Percentiles rank a stretch among this genome's conserved stretches.
Evolutionary conservation across 2,888 invertebrate species (phyloP).

Genomic region (Stomorhina lunata): DNA sequence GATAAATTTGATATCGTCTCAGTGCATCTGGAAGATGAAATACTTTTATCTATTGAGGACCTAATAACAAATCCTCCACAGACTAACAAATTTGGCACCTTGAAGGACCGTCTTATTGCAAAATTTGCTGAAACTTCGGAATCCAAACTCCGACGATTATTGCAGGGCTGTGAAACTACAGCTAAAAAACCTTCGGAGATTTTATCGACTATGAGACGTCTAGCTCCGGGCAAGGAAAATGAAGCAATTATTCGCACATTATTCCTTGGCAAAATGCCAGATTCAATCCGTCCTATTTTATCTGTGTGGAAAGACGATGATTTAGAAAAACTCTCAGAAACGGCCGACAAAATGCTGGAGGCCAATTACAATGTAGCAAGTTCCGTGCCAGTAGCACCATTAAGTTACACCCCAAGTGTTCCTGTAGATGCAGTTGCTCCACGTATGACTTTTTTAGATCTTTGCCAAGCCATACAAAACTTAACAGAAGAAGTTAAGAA

Average conservation of each 20-base stretch:
- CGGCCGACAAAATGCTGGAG: constrained; percentile 57
- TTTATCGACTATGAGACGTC: too few species aligned
- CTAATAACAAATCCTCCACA: constrained; percentile 36
- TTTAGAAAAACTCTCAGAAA: constrained; percentile 49
- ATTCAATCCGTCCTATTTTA: constrained; percentile 42
- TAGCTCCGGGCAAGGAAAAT: constrained; percentile 50
- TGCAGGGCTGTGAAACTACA: not conserved
- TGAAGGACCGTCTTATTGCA: too few species aligned
- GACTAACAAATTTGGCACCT: constrained; percentile 17
- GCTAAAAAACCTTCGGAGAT: constrained; percentile 59
- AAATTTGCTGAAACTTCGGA: constrained; percentile 1
- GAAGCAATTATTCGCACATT: constrained; percentile 54
- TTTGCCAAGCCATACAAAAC: too few species aligned
- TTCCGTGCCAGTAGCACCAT: too few species aligned
- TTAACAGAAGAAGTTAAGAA: too few species aligned
- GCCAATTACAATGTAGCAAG: constrained; percentile 1
- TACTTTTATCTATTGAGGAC: constrained; percentile 42
- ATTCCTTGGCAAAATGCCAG: constrained; percentile 53
- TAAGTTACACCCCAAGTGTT: too few species aligned
- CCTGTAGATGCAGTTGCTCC: constrained; percentile 1
- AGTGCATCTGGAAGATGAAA: constrained; percentile 29
- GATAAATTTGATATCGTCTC: constrained; percentile 29
- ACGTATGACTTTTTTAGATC: not conserved
- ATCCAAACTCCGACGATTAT: not conserved
- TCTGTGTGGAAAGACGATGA: constrained; percentile 43